These are phyloP conservation scores for Protonemura montana DNA, from an alignment of 2,888 invertebrate species.

Conservation along the genomic window DNA sequence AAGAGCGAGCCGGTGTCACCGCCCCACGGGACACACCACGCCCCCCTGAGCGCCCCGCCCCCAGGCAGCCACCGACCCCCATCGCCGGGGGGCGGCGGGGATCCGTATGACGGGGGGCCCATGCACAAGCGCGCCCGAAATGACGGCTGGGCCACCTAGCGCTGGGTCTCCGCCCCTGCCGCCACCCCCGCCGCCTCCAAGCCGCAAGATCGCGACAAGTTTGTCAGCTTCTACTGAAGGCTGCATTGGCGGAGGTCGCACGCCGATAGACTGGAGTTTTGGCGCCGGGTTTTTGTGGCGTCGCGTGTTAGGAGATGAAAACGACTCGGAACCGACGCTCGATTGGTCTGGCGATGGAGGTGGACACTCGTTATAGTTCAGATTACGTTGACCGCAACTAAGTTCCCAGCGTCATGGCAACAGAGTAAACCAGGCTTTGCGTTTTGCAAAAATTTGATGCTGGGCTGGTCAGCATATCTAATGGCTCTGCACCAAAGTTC, in stretches of 20 bases:
- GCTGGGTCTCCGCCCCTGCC: background rate
- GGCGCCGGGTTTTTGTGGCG: too few relatives aligned
- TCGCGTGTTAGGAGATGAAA: too few relatives aligned
- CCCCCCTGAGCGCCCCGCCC: constrained; percentile 64
- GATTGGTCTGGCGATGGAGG: too few relatives aligned
- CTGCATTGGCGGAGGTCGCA: background rate
- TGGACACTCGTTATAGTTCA: too few relatives aligned
- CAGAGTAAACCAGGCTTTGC: too few relatives aligned
- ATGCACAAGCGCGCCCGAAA: constrained; percentile 84
- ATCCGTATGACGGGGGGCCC: constrained; percentile 70
- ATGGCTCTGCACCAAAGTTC: too few relatives aligned
- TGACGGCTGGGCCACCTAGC: constrained; percentile 92
- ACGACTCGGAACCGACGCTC: too few relatives aligned
- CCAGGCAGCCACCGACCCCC: constrained; percentile 68
- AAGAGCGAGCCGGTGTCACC: constrained; percentile 97
- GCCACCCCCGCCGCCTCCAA: too few relatives aligned
- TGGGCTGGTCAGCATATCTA: too few relatives aligned
- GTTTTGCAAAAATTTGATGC: too few relatives aligned
- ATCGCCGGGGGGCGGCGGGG: constrained; percentile 64
- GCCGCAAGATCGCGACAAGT: background rate
- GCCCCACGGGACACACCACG: constrained; percentile 69
- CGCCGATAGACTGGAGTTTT: constrained; percentile 13
- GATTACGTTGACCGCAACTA: too few relatives aligned
- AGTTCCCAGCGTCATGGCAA: too few relatives aligned
- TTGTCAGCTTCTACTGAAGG: background rate